Evolutionary conservation across 2,888 invertebrate species (phyloP).

Genomic region (Amphipoea lucens): DNA sequence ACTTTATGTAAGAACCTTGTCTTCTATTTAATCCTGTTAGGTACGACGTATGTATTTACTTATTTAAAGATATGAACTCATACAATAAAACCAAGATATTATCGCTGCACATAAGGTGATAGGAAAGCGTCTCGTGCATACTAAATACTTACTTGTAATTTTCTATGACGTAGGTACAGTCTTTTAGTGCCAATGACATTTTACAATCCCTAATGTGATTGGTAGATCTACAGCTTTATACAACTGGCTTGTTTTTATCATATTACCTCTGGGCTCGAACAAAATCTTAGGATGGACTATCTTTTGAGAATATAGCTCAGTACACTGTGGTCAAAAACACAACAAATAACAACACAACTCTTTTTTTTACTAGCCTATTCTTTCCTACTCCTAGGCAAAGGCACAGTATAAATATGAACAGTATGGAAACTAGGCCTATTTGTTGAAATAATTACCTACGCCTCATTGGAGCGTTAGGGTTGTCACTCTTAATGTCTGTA

Average conservation of each 20-base stretch:
- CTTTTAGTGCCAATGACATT: neutral
- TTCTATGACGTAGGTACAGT: constrained; percentile 7
- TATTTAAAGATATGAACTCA: constrained; percentile 46
- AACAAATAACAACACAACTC: neutral
- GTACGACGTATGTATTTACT: constrained; percentile 37
- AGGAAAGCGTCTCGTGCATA: constrained; percentile 37
- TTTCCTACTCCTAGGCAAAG: neutral
- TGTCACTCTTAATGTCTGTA: no score
- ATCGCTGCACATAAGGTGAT: constrained; percentile 13
- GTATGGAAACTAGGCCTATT: no score
- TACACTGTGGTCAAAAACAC: neutral
- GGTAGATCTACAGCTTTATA: neutral
- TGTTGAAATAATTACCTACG: no score
- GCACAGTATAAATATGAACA: no score
- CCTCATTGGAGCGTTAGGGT: no score
- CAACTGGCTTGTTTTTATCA: neutral
- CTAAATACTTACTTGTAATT: constrained; percentile 34
- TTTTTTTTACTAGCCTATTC: neutral
- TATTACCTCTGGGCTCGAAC: neutral
- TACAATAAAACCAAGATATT: constrained; percentile 34
- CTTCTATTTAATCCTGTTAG: constrained; percentile 48
- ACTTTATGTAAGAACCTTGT: constrained; percentile 29
- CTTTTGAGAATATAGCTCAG: neutral
- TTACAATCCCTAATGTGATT: neutral
- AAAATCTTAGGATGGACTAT: no score